Evolutionary conservation across 2,113 vertebrate genomes (phyloP).

Genomic region (Macrotus californicus): DNA sequence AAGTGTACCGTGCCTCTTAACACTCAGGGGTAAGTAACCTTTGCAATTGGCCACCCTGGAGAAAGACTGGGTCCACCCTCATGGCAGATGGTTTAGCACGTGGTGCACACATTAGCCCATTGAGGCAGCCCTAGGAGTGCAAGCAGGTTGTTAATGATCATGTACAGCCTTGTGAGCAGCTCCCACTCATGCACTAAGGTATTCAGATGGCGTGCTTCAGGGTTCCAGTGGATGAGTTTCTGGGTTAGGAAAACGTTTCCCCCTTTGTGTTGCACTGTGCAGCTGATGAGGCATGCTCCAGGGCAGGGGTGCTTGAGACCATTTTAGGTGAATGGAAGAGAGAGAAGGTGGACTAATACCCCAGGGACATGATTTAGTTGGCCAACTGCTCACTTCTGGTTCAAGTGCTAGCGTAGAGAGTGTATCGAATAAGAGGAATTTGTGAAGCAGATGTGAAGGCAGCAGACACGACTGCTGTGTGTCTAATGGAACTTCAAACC

Average conservation of each 20-base stretch:
- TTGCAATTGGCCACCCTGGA: neutral
- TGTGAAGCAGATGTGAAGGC: neutral
- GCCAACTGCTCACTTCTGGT: neutral
- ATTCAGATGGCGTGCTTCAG: conserved; percentile 51
- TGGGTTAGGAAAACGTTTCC: conserved; percentile 16
- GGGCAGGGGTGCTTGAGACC: neutral
- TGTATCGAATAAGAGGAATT: neutral
- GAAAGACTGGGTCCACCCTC: neutral
- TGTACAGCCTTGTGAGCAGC: neutral
- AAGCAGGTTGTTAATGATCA: conserved; percentile 47
- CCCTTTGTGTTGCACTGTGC: neutral
- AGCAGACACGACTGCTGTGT: neutral
- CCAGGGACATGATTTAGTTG: neutral
- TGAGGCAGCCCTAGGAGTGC: neutral
- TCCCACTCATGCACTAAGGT: neutral
- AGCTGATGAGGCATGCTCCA: neutral
- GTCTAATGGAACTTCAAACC: neutral
- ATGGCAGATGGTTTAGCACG: conserved; percentile 39
- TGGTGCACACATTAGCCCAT: neutral
- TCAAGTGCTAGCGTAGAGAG: neutral
- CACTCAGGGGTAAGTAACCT: conserved; percentile 14
- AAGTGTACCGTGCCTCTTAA: conserved; percentile 7
- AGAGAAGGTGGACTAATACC: neutral
- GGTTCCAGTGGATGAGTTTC: conserved; percentile 40
- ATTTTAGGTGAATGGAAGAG: neutral